Evolutionary conservation across 2,113 vertebrate species (phyloP).

Genomic region (Hoplias malabaricus): DNA sequence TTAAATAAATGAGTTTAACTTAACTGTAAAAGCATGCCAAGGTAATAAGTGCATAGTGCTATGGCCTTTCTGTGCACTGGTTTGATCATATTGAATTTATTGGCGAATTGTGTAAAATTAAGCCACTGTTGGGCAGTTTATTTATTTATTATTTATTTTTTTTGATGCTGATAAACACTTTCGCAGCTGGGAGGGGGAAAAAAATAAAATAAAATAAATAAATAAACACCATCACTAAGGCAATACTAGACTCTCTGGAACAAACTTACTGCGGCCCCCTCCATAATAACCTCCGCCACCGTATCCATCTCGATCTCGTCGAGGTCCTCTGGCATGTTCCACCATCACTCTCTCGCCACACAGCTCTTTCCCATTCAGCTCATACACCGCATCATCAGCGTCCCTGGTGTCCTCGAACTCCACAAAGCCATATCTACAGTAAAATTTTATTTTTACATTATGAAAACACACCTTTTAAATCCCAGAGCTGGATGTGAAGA

Average conservation of each 20-base stretch:
- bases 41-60: neutral
- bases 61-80: neutral
- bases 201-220: neutral
- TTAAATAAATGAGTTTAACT: neutral
- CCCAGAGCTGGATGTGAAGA: no score
- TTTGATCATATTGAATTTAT: neutral
- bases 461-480: neutral
- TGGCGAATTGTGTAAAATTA: neutral
- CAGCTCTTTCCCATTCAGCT: slow-evolving; percentile 94
- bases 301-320: slow-evolving; percentile 86
- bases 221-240: neutral
- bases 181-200: no score
- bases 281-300: slow-evolving; percentile 77
- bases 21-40: neutral
- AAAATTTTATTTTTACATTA: neutral
- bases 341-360: slow-evolving; percentile 88
- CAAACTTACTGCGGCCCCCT: slow-evolving; percentile 90
- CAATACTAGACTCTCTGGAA: slow-evolving; percentile 42
- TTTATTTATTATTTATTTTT: no score
- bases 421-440: slow-evolving; percentile 90
- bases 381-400: slow-evolving; percentile 94
- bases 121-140: neutral
- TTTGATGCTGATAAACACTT: neutral
- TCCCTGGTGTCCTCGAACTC: slow-evolving; percentile 96
- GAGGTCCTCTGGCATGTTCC: slow-evolving; percentile 78